Evolutionary conservation across 2,113 vertebrate species (phyloP).

Genomic region (Phaetusa simplex): DNA sequence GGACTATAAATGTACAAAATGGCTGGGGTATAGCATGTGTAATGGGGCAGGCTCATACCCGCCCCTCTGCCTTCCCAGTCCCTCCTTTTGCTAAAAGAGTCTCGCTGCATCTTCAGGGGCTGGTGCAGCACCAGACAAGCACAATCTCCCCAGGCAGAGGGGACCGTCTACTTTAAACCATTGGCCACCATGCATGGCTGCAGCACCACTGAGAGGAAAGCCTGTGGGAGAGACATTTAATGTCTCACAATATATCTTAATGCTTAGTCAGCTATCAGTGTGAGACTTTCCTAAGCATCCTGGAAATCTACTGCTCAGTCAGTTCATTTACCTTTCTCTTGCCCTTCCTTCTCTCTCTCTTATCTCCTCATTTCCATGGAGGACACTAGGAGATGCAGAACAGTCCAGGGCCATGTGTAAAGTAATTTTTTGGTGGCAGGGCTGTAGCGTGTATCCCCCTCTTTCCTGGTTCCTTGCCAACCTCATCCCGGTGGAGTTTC

Average conservation of each 20-base stretch:
- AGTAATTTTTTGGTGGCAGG: not conserved
- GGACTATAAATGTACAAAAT: not conserved
- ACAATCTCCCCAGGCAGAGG: not conserved
- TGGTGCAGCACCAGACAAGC: not conserved
- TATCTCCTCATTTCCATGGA: not conserved
- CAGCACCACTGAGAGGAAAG: not conserved
- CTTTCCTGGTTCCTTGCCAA: not conserved
- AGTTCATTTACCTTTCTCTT: not conserved
- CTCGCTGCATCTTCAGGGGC: not conserved
- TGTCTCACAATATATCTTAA: not conserved
- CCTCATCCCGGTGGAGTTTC: not conserved
- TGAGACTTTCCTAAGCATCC: not conserved
- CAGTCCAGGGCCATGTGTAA: not conserved
- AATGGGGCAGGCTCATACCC: not conserved
- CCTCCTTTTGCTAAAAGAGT: not conserved
- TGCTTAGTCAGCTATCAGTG: not conserved
- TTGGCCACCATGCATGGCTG: not conserved
- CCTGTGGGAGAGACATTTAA: not conserved
- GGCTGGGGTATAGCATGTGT: accelerated
- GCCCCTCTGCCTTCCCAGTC: accelerated
- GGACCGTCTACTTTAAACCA: not conserved
- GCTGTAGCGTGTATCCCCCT: accelerated
- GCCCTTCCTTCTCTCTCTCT: not conserved
- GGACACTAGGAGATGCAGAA: not conserved
- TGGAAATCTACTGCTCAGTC: not conserved